Percentiles rank a stretch among this genome's conserved stretches.
Evolutionary conservation across 2,113 vertebrate species (phyloP).

Genomic region (Todiramphus chloris): DNA sequence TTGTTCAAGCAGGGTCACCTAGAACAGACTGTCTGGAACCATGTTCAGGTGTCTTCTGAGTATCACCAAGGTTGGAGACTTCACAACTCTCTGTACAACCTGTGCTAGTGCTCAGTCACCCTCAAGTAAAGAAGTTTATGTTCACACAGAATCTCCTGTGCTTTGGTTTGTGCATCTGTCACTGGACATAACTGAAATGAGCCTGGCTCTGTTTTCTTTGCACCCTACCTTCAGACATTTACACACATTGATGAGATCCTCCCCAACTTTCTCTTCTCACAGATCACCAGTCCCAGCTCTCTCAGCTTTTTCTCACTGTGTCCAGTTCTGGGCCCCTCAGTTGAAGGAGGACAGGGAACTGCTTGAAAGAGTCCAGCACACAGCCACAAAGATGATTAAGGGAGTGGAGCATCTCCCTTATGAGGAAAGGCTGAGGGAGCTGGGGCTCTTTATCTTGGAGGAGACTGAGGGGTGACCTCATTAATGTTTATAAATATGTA

Average conservation of each 20-base stretch:
- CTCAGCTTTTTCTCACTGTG: neutral
- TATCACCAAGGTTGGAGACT: neutral
- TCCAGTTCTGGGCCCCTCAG: too few relatives aligned
- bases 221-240: neutral
- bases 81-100: neutral
- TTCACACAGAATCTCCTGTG: neutral
- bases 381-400: too few relatives aligned
- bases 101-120: neutral
- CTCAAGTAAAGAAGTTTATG: neutral
- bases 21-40: neutral
- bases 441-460: too few relatives aligned
- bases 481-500: too few relatives aligned
- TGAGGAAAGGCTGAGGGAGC: too few relatives aligned
- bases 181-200: neutral
- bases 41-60: neutral
- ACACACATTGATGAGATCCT: neutral
- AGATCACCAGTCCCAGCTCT: neutral
- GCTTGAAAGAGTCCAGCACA: too few relatives aligned
- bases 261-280: neutral
- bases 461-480: too few relatives aligned
- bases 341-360: too few relatives aligned
- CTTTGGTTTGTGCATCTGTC: neutral
- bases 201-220: neutral
- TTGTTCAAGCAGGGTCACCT: neutral
- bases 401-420: too few relatives aligned